Percentiles rank a stretch among this genome's conserved stretches.
These are phyloP conservation scores for Raja brachyura DNA, from an alignment of 2,113 vertebrate genomes.

Conservation along the genomic window DNA sequence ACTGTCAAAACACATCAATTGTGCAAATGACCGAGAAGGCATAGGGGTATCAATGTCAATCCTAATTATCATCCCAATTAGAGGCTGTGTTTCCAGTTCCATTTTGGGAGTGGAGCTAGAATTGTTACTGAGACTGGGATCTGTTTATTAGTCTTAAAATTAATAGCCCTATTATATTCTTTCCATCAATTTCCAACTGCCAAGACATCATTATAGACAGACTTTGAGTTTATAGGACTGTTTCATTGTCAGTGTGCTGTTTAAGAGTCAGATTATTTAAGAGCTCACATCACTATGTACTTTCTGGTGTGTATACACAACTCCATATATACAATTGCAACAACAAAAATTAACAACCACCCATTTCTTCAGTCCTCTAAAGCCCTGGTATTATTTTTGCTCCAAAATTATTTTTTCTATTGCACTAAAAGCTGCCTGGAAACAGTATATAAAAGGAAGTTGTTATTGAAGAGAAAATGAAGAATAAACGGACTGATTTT, in stretches of 20 bases:
- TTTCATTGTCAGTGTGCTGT: neutral
- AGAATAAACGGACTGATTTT: no score
- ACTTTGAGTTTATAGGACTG: neutral
- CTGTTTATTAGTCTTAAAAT: slow-evolving; percentile 11
- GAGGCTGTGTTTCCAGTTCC: slow-evolving; percentile 2
- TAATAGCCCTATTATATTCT: slow-evolving; percentile 22
- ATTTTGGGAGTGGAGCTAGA: neutral
- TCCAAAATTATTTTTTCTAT: neutral
- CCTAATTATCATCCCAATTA: slow-evolving; percentile 27
- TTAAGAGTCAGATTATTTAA: neutral
- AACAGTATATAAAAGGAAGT: no score
- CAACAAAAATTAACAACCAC: neutral
- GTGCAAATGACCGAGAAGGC: slow-evolving; percentile 25
- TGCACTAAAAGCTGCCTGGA: neutral
- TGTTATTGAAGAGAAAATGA: no score
- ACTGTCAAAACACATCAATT: neutral
- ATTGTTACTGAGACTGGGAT: neutral
- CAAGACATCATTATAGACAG: slow-evolving; percentile 6
- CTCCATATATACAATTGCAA: neutral
- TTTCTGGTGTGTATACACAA: neutral
- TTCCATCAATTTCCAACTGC: neutral
- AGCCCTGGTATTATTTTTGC: neutral
- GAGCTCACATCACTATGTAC: neutral
- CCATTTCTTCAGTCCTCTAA: neutral
- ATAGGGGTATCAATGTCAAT: slow-evolving; percentile 4